Evolutionary conservation across 2,797 vertebrate genomes (phyloP), one percentile per base, ranked within the genome.

Genomic region (Apodemus agrarius): DNA sequence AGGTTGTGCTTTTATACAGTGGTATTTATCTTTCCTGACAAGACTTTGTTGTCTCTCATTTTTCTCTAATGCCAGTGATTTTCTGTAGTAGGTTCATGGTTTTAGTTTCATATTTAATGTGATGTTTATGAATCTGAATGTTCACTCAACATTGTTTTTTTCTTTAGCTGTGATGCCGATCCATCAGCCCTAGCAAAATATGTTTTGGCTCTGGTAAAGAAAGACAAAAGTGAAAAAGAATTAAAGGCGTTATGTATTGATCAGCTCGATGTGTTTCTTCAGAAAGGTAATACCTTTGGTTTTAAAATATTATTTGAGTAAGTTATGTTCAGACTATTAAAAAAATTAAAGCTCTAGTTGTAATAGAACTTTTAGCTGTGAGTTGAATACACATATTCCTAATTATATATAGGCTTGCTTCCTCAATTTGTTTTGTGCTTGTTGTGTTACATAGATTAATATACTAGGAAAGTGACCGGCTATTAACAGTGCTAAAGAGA

Each of bases 221-320:
- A 99, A 96, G 99, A 99, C 98, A 99, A 99, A 99, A 99, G 98
- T 95, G 99, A 99, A 97, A 99, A 99, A 98, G 99, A 99, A 92
- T 98, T 99, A 90, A 99, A 99, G 98, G 99, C 99, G 69, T 98
- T 99, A 91, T 99, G 99, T 98, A 99, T 99, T 97, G 99, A 99
- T 99, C 99, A 99, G 97, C 98, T 99, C 98, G 99, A 99, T 98
- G 99, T 99, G 91, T 99, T 99, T 98, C 99, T 99, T 96, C 99
- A 99, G 98, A 99, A 99, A 99, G 99, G 99, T 99, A 98, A 95
- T 93, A 19, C 76, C 26, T 97, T 96, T 95, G 22, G 0, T 97
- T 78, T 6, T 40, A 89, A 96, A 94, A 88, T 96, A 89, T 17
- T 89, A 72, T 92, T 88, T 87, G 89, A 86, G n/a, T 85, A 94